A percentile compares a stretch with the other conserved stretches of the same genome.
Evolutionary conservation across 2,797 vertebrate species (phyloP).

Genomic region (Eospalax fontanierii): DNA sequence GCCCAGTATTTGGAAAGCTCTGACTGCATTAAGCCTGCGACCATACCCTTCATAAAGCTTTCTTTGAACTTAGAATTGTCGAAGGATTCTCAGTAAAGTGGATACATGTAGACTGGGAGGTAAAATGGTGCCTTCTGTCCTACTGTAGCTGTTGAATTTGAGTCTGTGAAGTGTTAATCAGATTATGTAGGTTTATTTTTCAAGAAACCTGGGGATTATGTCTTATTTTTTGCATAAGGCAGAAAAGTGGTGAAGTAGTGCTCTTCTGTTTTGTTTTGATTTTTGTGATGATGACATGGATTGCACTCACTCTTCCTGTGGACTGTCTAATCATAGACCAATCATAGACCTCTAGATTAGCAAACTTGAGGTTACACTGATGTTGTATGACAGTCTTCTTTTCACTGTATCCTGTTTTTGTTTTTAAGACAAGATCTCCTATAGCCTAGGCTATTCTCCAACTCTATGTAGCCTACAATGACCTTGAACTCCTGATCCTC

Average conservation of each 20-base stretch:
- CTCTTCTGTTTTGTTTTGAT: constrained; percentile 3
- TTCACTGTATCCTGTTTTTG: not conserved
- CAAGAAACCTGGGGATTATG: constrained; percentile 42
- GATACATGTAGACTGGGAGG: constrained; percentile 42
- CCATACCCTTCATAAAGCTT: constrained; percentile 65
- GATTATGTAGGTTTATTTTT: constrained; percentile 72
- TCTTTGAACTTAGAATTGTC: constrained; percentile 77
- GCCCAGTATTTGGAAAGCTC: constrained; percentile 62
- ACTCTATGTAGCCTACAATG: not conserved
- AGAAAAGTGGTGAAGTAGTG: not conserved
- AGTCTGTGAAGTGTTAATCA: constrained; percentile 67
- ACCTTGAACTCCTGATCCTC: not conserved
- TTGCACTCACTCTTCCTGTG: not conserved
- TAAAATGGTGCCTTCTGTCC: constrained; percentile 52
- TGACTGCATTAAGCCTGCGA: constrained; percentile 65
- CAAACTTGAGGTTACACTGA: not conserved
- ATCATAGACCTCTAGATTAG: not conserved
- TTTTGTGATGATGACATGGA: not conserved
- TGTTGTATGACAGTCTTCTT: not conserved
- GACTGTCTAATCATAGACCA: not conserved
- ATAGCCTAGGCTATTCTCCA: not conserved
- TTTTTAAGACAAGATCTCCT: not conserved
- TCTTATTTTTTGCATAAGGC: constrained; percentile 19
- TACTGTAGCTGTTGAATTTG: constrained; percentile 66
- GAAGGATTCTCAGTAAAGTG: constrained; percentile 65